Conservation (phyloP, 2,113 vertebrate genomes). For the Craseonycteris thonglongyai region DNA sequence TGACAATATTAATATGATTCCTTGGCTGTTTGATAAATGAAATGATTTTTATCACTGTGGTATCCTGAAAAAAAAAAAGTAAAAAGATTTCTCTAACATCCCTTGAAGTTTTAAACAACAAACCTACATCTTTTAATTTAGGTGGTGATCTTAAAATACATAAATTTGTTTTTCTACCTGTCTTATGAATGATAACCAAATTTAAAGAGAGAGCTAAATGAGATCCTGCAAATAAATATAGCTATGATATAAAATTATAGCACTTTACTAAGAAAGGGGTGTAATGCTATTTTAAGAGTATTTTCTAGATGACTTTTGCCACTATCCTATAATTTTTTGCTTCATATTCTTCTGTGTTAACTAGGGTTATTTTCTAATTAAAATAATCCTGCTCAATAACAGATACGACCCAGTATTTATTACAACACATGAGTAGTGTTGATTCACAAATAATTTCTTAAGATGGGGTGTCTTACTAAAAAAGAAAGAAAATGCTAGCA, state of each 20-base stretch:
- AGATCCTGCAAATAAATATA: background rate
- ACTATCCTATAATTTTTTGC: background rate
- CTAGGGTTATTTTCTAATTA: conserved; percentile 19
- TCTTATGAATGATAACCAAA: background rate
- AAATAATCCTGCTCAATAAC: conserved; percentile 3
- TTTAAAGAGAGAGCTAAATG: background rate
- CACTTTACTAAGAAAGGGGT: background rate
- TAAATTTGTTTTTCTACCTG: background rate
- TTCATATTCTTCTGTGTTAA: background rate
- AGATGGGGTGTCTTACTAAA: background rate
- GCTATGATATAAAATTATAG: background rate
- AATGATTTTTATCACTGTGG: background rate
- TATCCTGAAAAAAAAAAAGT: background rate
- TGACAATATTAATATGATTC: background rate
- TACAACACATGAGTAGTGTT: background rate
- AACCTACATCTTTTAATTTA: background rate
- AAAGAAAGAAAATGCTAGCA: background rate
- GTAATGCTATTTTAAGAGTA: background rate
- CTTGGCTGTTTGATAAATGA: background rate
- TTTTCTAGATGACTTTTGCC: background rate
- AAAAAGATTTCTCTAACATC: background rate
- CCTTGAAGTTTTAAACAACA: background rate
- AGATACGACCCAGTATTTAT: background rate
- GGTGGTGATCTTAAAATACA: conserved; percentile 20
- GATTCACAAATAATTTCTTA: conserved; percentile 25